A percentile compares a stretch with the other conserved stretches of the same genome.
These are phyloP conservation scores for Pyxicephalus adspersus DNA, from an alignment of 2,113 vertebrate species.

Conservation along the genomic window DNA sequence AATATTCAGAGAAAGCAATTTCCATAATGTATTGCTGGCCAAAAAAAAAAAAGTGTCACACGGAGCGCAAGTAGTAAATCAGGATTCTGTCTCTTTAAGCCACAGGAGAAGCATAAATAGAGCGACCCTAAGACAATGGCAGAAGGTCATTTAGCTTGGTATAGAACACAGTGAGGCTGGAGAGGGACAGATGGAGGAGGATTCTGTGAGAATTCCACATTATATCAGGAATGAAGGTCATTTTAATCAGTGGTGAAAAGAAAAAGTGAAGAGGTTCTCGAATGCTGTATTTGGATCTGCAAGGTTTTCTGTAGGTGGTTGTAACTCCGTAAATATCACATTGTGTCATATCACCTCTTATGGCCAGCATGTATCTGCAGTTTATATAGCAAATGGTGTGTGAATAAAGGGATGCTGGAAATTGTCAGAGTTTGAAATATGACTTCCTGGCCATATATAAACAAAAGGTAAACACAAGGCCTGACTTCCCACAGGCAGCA, in stretches of 20 bases:
- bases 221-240: slow-evolving; percentile 16
- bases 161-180: background rate
- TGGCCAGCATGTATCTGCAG: background rate
- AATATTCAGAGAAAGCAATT: slow-evolving; percentile 12
- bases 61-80: slow-evolving; percentile 32
- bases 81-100: slow-evolving; percentile 34
- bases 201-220: background rate
- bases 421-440: background rate
- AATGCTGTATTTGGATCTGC: background rate
- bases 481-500: background rate
- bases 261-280: background rate
- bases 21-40: slow-evolving; percentile 33
- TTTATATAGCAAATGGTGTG: background rate
- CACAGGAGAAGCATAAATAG: slow-evolving; percentile 41
- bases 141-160: background rate
- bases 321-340: slow-evolving; percentile 11
- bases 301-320: background rate
- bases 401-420: background rate
- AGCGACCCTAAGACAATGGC: slow-evolving; percentile 16
- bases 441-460: background rate
- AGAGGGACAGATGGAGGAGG: slow-evolving; percentile 35
- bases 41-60: background rate
- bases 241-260: slow-evolving; percentile 30
- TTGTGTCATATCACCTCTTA: background rate
- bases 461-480: slow-evolving; percentile 1